A percentile compares a stretch with the other conserved stretches of the same genome.
Conservation (phyloP, 1,140 invertebrate genomes). For the Heliconius congener region DNA sequence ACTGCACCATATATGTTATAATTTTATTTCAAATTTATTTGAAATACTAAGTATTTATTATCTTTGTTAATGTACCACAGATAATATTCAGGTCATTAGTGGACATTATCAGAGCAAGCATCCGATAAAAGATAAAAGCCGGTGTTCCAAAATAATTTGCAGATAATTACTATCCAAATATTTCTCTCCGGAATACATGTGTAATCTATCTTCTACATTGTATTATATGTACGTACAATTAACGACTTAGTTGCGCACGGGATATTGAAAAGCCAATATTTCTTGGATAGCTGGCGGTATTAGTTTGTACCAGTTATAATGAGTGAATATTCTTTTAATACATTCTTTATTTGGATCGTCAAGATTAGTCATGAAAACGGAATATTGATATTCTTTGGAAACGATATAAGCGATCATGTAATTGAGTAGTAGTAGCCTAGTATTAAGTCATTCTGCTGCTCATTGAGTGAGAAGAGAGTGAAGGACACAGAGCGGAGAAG, state of each 20-base stretch:
- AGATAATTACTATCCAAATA: slow-evolving; percentile 3
- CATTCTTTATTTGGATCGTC: not conserved
- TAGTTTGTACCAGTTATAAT: not conserved
- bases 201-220: not conserved
- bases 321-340: not conserved
- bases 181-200: not conserved
- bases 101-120: slow-evolving; percentile 4
- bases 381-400: no score
- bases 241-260: no score
- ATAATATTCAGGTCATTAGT: not conserved
- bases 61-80: not conserved
- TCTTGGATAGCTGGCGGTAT: not conserved
- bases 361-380: no score
- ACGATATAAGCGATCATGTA: no score
- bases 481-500: no score
- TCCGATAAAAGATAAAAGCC: slow-evolving; percentile 10
- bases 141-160: not conserved
- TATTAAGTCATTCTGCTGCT: no score
- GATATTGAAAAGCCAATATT: not conserved
- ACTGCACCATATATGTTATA: not conserved
- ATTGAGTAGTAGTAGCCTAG: no score
- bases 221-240: not conserved
- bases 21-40: not conserved
- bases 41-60: not conserved
- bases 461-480: no score